Evolutionary conservation across 1,140 invertebrate species (phyloP).

Genomic region (Pachyrhynchus sulphureomaculatus): DNA sequence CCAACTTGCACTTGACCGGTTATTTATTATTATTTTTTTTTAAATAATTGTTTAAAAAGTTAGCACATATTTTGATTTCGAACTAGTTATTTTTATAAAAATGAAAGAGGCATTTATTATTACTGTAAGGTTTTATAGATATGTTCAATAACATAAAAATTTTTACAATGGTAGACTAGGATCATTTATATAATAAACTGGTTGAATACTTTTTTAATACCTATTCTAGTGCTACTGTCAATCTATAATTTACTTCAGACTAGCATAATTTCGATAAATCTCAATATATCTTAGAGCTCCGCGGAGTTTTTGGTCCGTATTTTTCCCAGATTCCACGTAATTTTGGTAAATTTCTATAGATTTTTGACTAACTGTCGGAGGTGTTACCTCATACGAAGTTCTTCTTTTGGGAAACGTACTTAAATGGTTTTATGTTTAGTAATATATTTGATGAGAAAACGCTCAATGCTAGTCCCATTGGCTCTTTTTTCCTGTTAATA

Average conservation of each 20-base stretch:
- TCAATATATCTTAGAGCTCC: constrained; percentile 39
- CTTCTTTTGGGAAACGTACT: constrained; percentile 53
- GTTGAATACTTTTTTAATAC: no score
- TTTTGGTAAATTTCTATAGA: constrained; percentile 47
- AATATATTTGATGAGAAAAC: constrained; percentile 38
- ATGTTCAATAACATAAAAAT: no score
- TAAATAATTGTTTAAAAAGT: no score
- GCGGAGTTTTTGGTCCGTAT: constrained; percentile 37
- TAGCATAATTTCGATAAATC: constrained; percentile 46
- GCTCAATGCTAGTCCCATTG: constrained; percentile 57
- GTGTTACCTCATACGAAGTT: constrained; percentile 54
- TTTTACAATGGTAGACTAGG: no score
- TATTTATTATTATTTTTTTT: no score
- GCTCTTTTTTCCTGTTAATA: constrained; percentile 59
- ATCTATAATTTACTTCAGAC: constrained; percentile 35
- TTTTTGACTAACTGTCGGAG: constrained; percentile 52
- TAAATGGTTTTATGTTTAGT: constrained; percentile 26
- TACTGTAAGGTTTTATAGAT: no score
- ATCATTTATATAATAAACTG: no score
- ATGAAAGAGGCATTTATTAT: no score
- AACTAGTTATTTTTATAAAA: no score
- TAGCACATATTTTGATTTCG: no score
- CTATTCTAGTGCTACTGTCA: no score
- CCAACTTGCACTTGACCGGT: no score
- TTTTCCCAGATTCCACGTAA: constrained; percentile 43